Base-by-base conservation (phyloP, 2,797 vertebrate species). In the Molothrus ater region DNA sequence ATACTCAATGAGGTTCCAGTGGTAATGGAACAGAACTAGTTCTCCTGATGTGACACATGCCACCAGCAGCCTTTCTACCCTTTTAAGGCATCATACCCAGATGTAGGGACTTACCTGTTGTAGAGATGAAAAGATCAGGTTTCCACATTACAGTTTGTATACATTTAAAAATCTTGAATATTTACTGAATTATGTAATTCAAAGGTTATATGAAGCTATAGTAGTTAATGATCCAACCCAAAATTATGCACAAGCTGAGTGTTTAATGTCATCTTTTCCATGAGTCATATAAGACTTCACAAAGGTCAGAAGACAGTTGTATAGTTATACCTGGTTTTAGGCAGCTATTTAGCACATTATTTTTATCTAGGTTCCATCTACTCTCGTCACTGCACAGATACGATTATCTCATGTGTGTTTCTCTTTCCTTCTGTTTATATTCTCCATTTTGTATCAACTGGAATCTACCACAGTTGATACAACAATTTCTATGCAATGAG, bases 371-470 rank as follows among this genome's bases (percentile, higher is more conserved):
- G 32, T 82, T 86, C 53, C 20, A 81, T 59, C 25, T 19, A 26
- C 15, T 51, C n/a, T 56, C 56, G 4, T 51, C 1, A 0, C 14
- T n/a, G 51, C 21, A n/a, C 7, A 66, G 24, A 31, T 13, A 38
- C 0, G 1, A 64, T 42, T n/a, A 20, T 34, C 32, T 20, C 18
- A 19, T 6, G 7, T 42, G 40, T 21, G 11, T 18, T 72, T 51
- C 34, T 69, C 36, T 70, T 61, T 70, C 36, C 11, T 76, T 63
- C 51, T 53, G 11, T 11, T 16, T 24, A 12, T n/a, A 11, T 9
- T 47, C 11, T 40, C 11, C 36, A 15, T 15, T 5, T 40, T 69
- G 8, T 7, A 84, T 21, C 61, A 61, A 38, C 11, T 29, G 15
- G 54, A 86, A 59, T 76, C 78, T 38, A 53, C 64, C 31, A 9